These are phyloP conservation scores for Uria lomvia DNA, from an alignment of 2,113 vertebrate genomes.

Conservation along the genomic window DNA sequence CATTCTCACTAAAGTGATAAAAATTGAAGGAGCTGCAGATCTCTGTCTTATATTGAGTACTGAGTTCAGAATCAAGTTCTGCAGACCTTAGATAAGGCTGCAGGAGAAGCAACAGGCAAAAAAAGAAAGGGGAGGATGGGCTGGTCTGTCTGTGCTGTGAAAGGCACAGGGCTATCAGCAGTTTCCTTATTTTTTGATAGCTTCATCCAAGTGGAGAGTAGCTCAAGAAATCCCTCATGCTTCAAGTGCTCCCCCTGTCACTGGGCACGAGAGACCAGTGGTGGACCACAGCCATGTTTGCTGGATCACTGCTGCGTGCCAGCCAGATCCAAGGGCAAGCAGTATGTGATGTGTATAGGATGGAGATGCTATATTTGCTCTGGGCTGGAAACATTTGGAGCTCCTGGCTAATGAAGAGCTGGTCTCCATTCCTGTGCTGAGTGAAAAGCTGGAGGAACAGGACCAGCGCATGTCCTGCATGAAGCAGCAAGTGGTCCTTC, in stretches of 20 bases:
- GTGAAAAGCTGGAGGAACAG: not conserved
- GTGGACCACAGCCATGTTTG: accelerated
- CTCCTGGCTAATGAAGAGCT: not conserved
- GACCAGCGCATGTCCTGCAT: not conserved
- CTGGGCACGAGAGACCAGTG: no score
- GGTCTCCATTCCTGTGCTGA: not conserved
- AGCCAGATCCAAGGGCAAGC: not conserved
- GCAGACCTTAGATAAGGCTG: not conserved
- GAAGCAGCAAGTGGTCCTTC: not conserved
- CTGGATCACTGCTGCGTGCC: not conserved
- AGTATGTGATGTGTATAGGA: accelerated
- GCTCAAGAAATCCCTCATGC: not conserved
- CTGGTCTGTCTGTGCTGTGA: not conserved
- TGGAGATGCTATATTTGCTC: not conserved
- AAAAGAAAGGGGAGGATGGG: not conserved
- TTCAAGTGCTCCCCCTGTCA: not conserved
- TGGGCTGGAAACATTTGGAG: not conserved
- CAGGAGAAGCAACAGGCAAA: not conserved
- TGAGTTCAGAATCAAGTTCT: not conserved
- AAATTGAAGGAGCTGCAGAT: not conserved
- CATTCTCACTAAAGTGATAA: not conserved
- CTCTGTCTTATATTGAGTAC: not conserved
- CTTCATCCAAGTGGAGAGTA: not conserved
- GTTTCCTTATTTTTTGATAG: not conserved
- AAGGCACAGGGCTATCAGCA: not conserved